Conservation (phyloP, 2,113 vertebrate species). For the Phocoena sinus region DNA sequence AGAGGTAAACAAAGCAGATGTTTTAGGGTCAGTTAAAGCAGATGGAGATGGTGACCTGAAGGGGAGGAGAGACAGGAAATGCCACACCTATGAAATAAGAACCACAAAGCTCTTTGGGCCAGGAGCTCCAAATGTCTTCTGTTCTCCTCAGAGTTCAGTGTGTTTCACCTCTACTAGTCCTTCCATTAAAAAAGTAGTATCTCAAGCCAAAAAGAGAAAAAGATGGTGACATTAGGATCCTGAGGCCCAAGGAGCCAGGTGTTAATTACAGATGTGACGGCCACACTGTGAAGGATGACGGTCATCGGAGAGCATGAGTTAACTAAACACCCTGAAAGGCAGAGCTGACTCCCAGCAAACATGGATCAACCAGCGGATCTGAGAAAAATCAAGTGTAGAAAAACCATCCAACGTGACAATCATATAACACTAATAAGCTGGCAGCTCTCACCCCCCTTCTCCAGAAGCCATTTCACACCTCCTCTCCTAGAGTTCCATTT, state of each 20-base stretch:
- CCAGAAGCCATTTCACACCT: neutral
- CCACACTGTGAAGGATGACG: neutral
- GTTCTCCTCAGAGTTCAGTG: neutral
- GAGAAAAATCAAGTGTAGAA: neutral
- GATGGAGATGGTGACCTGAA: neutral
- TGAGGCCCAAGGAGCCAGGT: neutral
- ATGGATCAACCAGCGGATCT: neutral
- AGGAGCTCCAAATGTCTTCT: neutral
- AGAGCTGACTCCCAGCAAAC: neutral
- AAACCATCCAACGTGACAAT: accelerated
- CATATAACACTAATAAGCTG: neutral
- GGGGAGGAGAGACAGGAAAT: neutral
- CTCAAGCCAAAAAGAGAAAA: neutral
- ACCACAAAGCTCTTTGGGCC: neutral
- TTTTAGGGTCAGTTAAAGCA: neutral
- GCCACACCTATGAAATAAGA: neutral
- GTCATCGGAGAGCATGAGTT: neutral
- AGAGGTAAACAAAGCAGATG: neutral
- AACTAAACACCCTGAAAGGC: neutral
- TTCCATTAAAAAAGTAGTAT: neutral
- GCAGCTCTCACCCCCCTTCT: no score
- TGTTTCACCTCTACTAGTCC: neutral
- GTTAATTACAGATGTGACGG: neutral
- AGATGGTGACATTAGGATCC: neutral
- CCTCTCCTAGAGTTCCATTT: neutral